Evolutionary conservation across 2,797 vertebrate genomes (phyloP).

Genomic region (Potorous gilbertii): DNA sequence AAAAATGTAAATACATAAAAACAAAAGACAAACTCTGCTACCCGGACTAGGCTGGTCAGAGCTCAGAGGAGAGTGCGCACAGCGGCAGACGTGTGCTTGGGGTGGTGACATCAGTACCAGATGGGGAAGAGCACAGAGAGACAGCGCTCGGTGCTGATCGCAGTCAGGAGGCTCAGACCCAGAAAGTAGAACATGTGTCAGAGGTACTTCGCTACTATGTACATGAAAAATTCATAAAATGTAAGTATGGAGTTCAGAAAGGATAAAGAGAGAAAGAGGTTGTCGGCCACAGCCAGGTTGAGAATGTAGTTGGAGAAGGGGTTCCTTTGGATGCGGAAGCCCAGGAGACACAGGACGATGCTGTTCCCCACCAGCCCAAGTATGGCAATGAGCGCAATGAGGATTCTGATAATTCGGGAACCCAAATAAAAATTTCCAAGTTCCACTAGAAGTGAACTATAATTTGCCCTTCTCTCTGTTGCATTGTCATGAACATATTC

Average conservation of each 20-base stretch:
- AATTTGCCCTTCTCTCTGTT: constrained; percentile 47
- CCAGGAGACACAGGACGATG: constrained; percentile 79
- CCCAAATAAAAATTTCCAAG: background rate
- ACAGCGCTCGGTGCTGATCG: background rate
- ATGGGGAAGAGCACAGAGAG: background rate
- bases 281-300: constrained; percentile 77
- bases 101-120: background rate
- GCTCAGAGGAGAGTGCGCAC: background rate
- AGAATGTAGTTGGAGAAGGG: constrained; percentile 82
- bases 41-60: fast-evolving
- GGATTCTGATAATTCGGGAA: background rate
- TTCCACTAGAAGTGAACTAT: constrained; percentile 69
- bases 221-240: too few relatives aligned
- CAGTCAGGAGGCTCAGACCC: background rate
- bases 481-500: background rate
- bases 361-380: constrained; percentile 80
- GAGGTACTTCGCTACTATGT: too few relatives aligned
- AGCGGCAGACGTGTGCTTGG: background rate
- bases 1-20: fast-evolving
- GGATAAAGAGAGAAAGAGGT: background rate
- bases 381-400: constrained; percentile 76
- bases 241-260: too few relatives aligned
- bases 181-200: too few relatives aligned
- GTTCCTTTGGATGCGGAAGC: constrained; percentile 76
- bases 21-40: background rate